Conservation (phyloP, 2,888 invertebrate genomes). For the Tiliacea aurago region DNA sequence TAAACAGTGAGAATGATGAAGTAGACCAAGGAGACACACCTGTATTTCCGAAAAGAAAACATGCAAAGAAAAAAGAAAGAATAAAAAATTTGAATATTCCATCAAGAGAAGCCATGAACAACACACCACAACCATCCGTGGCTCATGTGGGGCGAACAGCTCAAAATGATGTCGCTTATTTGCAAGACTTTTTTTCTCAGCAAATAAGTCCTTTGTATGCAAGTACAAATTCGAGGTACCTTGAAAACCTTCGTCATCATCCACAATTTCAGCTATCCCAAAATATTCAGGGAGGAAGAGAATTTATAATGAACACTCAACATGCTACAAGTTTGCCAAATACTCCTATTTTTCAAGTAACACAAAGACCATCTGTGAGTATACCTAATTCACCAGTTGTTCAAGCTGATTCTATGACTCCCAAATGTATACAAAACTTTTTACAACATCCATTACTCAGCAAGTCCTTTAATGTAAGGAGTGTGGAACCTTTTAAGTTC, state of each 20-base stretch:
- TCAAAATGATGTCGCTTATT: constrained; percentile 66
- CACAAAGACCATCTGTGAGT: constrained; percentile 63
- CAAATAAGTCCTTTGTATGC: constrained; percentile 80
- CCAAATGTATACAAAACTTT: constrained; percentile 82
- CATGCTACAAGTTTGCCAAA: constrained; percentile 73
- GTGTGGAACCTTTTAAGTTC: constrained; percentile 45
- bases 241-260: constrained; percentile 83
- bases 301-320: constrained; percentile 54
- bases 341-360: constrained; percentile 66
- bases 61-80: constrained; percentile 79
- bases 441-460: constrained; percentile 85
- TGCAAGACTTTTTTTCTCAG: constrained; percentile 78
- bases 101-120: constrained; percentile 59
- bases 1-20: constrained; percentile 68
- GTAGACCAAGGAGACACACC: constrained; percentile 63
- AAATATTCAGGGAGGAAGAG: constrained; percentile 60
- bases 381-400: constrained; percentile 69
- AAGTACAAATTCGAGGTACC: constrained; percentile 78
- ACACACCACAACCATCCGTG: constrained; percentile 62
- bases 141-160: constrained; percentile 50
- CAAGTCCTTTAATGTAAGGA: constrained; percentile 70
- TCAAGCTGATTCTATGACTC: constrained; percentile 69
- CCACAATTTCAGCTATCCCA: constrained; percentile 81
- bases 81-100: constrained; percentile 78
- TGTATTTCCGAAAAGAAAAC: constrained; percentile 74